A percentile compares a stretch with the other conserved stretches of the same genome.
These are phyloP conservation scores for Aphrophora alni DNA, from an alignment of 2,888 invertebrate species.

Conservation along the genomic window DNA sequence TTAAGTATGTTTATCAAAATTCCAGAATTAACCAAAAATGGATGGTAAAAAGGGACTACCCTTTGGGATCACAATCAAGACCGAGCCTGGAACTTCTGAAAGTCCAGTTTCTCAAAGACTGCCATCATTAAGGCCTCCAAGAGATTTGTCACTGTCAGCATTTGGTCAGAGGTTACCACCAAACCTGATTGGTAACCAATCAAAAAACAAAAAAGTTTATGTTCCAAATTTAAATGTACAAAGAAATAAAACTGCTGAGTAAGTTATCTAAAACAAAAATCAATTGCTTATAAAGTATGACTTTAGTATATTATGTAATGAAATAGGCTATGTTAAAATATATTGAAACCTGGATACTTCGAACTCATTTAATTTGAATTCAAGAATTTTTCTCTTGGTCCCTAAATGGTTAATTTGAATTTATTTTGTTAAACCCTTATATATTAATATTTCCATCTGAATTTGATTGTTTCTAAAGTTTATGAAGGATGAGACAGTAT, in stretches of 20 bases:
- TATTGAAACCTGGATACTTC: too few species aligned
- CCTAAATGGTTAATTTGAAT: too few species aligned
- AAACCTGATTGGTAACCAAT: slow-evolving; percentile 34
- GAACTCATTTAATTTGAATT: too few species aligned
- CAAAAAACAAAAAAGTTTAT: slow-evolving; percentile 46
- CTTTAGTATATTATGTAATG: too few species aligned
- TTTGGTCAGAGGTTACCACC: slow-evolving; percentile 39
- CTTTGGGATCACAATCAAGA: slow-evolving; percentile 25
- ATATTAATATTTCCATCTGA: too few species aligned
- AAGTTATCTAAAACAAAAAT: slow-evolving; percentile 37
- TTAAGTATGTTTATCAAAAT: neutral
- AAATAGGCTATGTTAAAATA: too few species aligned
- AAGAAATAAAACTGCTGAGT: slow-evolving; percentile 45
- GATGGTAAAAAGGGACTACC: neutral
- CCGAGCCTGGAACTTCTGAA: slow-evolving; percentile 43
- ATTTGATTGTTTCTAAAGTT: too few species aligned
- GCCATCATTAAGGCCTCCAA: slow-evolving; percentile 46
- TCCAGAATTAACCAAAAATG: neutral
- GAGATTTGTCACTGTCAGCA: slow-evolving; percentile 46
- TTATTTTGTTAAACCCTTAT: too few species aligned
- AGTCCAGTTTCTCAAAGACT: slow-evolving; percentile 39
- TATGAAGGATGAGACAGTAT: too few species aligned
- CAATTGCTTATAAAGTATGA: too few species aligned
- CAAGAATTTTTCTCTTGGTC: too few species aligned
- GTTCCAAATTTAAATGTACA: slow-evolving; percentile 48